Evolutionary conservation across 1,140 invertebrate genomes (phyloP), one percentile per base, ranked within the genome.

Genomic region (Scylla paramamosain): DNA sequence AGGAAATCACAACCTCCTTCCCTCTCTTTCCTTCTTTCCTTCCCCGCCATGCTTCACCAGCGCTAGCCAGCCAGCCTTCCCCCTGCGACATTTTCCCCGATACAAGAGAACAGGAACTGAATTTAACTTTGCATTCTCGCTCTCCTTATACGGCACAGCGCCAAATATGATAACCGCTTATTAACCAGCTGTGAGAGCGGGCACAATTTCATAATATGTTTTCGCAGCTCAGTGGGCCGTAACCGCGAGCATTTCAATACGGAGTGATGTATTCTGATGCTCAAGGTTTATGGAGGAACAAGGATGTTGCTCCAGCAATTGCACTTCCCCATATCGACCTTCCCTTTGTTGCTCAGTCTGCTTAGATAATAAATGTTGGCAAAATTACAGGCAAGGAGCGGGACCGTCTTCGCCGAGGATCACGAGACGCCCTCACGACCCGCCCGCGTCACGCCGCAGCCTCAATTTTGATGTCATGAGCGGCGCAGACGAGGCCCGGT

Each of bases 401-500:
- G 67, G 67, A 25, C 25, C 67, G 67, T 77, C 67, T 77, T 77
- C 67, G 67, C 20, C 67, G 12, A 77, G 67, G 25, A 77, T 77
- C 67, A 77, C 67, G 67, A 77, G 67, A 77, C 67, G 25, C 67
- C 67, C 67, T 25, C 67, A 77, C 67, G 67, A 77, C 67, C 67
- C 25, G 67, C 67, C 67, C 25, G 67, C 67, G 67, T 77, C 67
- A 77, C 67, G 67, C 12, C 67, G 20, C 20, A 77, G 52, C 67
- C 67, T 77, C 67, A 77, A 77, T 77, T 77, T 77, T n/a, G 67
- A 77, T 77, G 67, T 77, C 67, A 77, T 77, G 67, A 77, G 67
- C 67, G 67, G 67, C 67, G 25, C 20, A 77, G 67, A 77, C 16
- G 52, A 59, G 52, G 52, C 52, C 52, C 52, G 12, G 2, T 16